Evolutionary conservation across 2,797 vertebrate genomes (phyloP), one percentile per base, ranked within the genome.

Genomic region (Malurus splendens): DNA sequence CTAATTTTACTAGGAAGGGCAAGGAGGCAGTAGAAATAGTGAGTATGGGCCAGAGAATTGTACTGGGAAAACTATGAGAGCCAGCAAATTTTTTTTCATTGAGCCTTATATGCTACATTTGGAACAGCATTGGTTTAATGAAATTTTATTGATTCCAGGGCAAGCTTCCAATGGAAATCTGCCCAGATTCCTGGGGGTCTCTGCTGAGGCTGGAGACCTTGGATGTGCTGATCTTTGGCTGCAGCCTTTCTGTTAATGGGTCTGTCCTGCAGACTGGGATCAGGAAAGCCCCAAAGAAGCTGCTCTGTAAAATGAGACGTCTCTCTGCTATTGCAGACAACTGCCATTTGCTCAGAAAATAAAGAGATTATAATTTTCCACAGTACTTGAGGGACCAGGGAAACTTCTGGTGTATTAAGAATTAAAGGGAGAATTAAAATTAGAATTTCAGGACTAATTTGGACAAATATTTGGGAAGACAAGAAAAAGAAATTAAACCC

Each of bases 111-210:
- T 41, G 71, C 60, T 94, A 36, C 60, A 64, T 79, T 92, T 93
- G 86, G 83, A 78, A 93, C 32, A 55, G 32, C 16, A 38, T 60
- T 68, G 32, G 25, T 57, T 92, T 90, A 94, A 94, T 90, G 90
- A 94, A 94, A 92, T 94, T 94, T 92, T 94, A 92, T 57, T 91
- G 90, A 94, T 88, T 93, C 83, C 61, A 92, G 83, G 82, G 87
- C 89, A 89, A 93, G 60, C 42, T 92, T 94, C 87, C 77, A 92
- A 10, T 74, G 91, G 92, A 91, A 94, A 80, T 51, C 30, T 92
- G 77, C 86, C 92, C 81, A 90, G 67, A 93, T 94, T 95, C 86
- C 78, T 94, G 90, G 72, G 78, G 86, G 90, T 92, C 90, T 92
- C 81, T 94, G 83, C 57, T 88, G 81, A 38, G 83, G 42, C 83